phyloP scores from a whole-genome alignment of 2,888 invertebrate genomes.

The Pocota personata region DNA sequence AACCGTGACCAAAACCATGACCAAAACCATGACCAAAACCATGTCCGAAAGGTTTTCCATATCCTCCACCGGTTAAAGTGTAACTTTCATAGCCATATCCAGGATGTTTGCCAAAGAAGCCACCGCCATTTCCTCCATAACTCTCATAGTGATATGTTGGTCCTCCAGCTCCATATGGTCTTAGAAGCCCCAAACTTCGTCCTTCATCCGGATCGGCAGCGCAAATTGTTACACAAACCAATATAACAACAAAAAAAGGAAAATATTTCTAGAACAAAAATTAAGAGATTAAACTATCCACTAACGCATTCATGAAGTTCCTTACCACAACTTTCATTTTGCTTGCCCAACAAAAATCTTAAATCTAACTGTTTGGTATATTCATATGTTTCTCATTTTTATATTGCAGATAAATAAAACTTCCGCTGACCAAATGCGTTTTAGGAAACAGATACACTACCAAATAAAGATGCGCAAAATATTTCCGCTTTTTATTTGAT shows the following conservation, averaged over 20 bases:
- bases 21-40: constrained; percentile 13
- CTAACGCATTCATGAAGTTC: not conserved
- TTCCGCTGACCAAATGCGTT: constrained; percentile 45
- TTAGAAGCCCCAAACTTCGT: constrained; percentile 39
- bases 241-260: not conserved
- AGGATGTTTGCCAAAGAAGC: constrained; percentile 32
- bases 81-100: constrained; percentile 49
- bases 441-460: not conserved
- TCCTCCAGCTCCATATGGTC: constrained; percentile 25
- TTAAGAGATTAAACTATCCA: not conserved
- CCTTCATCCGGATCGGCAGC: constrained; percentile 28
- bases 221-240: not conserved
- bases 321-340: constrained; percentile 20
- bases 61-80: constrained; percentile 26
- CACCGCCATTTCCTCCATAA: constrained; percentile 26
- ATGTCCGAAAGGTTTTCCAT: constrained; percentile 42
- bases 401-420: constrained; percentile 35
- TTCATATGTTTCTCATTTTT: constrained; percentile 16
- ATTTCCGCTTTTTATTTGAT: constrained; percentile 33
- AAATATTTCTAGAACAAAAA: not conserved
- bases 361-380: not conserved
- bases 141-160: constrained; percentile 42
- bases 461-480: constrained; percentile 29
- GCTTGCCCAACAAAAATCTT: not conserved
- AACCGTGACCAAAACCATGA: constrained; percentile 17